Evolutionary conservation across 2,888 invertebrate species (phyloP), one percentile per base, ranked within the genome.

Genomic region (Microdon myrmicae): DNA sequence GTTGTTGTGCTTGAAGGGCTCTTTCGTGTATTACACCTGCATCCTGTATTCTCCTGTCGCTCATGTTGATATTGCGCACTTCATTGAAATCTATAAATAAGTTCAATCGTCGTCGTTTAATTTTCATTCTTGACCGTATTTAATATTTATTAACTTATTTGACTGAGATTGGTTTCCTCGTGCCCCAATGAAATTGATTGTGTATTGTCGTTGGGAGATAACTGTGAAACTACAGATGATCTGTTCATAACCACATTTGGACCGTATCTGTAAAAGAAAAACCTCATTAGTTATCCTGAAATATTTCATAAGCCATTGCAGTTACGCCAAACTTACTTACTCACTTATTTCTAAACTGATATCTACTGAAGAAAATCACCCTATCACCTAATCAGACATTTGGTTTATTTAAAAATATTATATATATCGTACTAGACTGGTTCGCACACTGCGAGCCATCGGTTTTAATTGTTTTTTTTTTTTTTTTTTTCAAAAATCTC

Each of bases 241-340:
- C 70, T 54, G 34, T 54, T 71, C 32, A 72, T 70, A 43, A 71
- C 60, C 45, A 72, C 31, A 44, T 71, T 70, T 4, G 71, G 70
- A 4, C 71, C 72, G 56, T 71, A 72, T 32, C 72, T 71, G 12
- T n/a, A 59, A 39, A 59, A 17, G 39, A 48, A 48, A 34, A 8
- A 28, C n/a, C n/a, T n/a, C n/a, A n/a, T n/a, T n/a, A n/a, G n/a
- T n/a, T n/a, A n/a, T n/a, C n/a, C n/a, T n/a, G n/a, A n/a, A n/a
- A n/a, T n/a, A n/a, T n/a, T n/a, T n/a, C n/a, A n/a, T n/a, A n/a
- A n/a, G n/a, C n/a, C n/a, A n/a, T n/a, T n/a, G n/a, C n/a, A n/a
- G n/a, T n/a, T n/a, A n/a, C n/a, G n/a, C n/a, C n/a, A n/a, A n/a
- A n/a, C n/a, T n/a, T n/a, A n/a, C n/a, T n/a, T n/a, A n/a, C n/a